Evolutionary conservation across 2,888 invertebrate genomes (phyloP), one percentile per base, ranked within the genome.

Genomic region (Tinea trinotella): DNA sequence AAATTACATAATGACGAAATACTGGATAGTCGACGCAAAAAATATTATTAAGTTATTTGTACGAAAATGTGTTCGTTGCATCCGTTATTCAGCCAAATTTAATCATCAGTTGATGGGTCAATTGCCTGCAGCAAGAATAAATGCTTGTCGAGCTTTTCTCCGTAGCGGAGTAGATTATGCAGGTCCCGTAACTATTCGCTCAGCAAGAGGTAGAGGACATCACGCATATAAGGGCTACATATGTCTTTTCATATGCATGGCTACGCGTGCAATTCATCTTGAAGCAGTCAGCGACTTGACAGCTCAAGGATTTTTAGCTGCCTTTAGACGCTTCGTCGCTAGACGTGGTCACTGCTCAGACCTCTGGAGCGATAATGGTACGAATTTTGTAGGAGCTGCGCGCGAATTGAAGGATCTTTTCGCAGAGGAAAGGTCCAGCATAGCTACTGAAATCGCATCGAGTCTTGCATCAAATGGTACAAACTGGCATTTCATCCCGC

Each of bases 1-100:
- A 0, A 24, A 54, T 15, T 61, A 62, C 52, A 48, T 67, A 15
- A 52, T 61, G n/a, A 55, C 58, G 0, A 61, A 57, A 50, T 66
- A 59, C 52, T 64, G 64, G 62, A 62, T 65, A 4, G 5, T 61
- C 0, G 53, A 55, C 35, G 59, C 49, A 4, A 67, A n/a, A n/a
- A n/a, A n/a, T n/a, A n/a, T n/a, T n/a, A n/a, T n/a, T n/a, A n/a
- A n/a, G n/a, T n/a, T n/a, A 64, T 30, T 56, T 9, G 57, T 61
- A 6, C 58, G 57, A 20, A 57, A 59, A 55, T 64, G 62, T 55
- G 17, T 61, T 5, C 56, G 56, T 48, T 64, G 64, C 57, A 57
- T 53, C 6, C 46, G 53, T 13, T 52, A 54, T 5, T 40, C 9
- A 13, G 54, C 56, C 4, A 17, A 3, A 18, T n/a, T 7, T 12